phyloP scores from a whole-genome alignment of 2,888 invertebrate genomes.

The Agrypnus murinus region DNA sequence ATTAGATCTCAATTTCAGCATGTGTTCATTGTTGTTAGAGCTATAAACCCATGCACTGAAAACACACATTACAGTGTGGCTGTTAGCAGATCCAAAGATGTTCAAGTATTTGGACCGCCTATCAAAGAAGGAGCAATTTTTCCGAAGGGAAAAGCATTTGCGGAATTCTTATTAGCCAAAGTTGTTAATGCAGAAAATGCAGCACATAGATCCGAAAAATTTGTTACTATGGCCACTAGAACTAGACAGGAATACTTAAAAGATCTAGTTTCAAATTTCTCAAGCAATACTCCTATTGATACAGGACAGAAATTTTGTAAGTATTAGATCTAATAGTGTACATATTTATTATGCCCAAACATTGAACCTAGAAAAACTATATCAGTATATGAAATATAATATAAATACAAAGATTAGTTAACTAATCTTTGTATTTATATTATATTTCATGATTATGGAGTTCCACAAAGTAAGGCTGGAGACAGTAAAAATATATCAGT shows the following conservation, averaged over 20 bases:
- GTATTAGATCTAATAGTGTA: too few relatives aligned
- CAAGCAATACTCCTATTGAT: conserved; percentile 86
- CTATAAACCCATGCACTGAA: conserved; percentile 92
- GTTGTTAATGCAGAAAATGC: conserved; percentile 98
- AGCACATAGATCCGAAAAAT: conserved; percentile 96
- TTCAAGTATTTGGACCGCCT: conserved; percentile 97
- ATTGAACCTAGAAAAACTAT: too few relatives aligned
- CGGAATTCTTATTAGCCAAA: conserved; percentile 96
- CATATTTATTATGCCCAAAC: too few relatives aligned
- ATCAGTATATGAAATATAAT: too few relatives aligned
- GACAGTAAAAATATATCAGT: too few relatives aligned
- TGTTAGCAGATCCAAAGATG: conserved; percentile 87
- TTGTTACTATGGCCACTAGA: conserved; percentile 96
- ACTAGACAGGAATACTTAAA: conserved; percentile 97
- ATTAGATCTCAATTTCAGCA: conserved; percentile 98
- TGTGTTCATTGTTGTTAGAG: conserved; percentile 94
- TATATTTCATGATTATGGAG: too few relatives aligned
- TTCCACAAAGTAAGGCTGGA: too few relatives aligned
- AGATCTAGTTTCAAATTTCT: conserved; percentile 90
- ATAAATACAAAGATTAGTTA: too few relatives aligned
- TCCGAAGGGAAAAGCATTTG: conserved; percentile 92
- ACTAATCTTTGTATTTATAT: too few relatives aligned
- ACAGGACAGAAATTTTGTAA: conserved; percentile 91
- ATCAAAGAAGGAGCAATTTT: conserved; percentile 91
- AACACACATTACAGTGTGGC: conserved; percentile 87